phyloP scores from a whole-genome alignment of 2,113 vertebrate genomes.

The Taxidea taxus region DNA sequence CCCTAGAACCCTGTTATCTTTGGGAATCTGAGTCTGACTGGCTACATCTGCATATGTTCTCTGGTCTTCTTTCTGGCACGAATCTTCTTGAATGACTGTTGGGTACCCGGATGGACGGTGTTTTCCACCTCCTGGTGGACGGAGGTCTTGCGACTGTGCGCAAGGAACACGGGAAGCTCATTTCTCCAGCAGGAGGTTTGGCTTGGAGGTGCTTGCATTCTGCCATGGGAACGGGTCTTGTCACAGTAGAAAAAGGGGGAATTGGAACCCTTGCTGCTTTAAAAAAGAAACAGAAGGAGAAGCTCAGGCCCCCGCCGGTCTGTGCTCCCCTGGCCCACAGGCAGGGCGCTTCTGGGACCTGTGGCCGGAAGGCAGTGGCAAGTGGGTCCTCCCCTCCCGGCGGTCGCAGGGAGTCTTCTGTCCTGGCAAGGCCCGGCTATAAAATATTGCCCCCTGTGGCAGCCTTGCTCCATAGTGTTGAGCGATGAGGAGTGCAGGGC shows the following conservation, averaged over 20 bases:
- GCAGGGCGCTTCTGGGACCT: not conserved
- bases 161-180: not conserved
- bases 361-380: not conserved
- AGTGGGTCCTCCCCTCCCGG: not conserved
- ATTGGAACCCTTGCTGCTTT: not conserved
- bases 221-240: not conserved
- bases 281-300: not conserved
- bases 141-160: not conserved
- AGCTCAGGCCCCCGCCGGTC: not conserved
- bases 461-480: slow-evolving; percentile 79
- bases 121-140: not conserved
- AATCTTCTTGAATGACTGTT: not conserved
- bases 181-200: not conserved
- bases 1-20: not conserved
- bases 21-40: not conserved
- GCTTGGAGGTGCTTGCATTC: not conserved
- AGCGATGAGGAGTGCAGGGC: slow-evolving; percentile 85
- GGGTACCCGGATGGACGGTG: not conserved
- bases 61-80: not conserved
- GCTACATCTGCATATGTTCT: not conserved
- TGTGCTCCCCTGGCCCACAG: not conserved
- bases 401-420: not conserved
- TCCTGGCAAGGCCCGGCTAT: slow-evolving; percentile 50
- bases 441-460: slow-evolving; percentile 83
- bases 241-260: not conserved